Conservation (phyloP, 2,113 vertebrate species). For the Protomyctophum bolini region DNA sequence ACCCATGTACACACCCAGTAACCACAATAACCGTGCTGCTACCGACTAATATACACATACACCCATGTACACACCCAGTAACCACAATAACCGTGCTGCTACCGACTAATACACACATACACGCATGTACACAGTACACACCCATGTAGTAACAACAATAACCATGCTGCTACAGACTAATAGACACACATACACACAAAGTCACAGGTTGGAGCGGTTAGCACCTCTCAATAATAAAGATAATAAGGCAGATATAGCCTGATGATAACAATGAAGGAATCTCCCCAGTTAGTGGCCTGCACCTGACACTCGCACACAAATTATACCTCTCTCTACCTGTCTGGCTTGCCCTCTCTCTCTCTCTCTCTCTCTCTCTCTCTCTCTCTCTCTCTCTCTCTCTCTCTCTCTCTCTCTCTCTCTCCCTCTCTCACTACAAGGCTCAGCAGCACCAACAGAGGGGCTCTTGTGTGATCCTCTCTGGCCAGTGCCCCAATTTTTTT, state of each 20-base stretch:
- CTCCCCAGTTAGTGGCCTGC: background rate
- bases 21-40: too few relatives aligned
- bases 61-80: too few relatives aligned
- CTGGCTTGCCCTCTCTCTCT: conserved; percentile 11
- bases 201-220: too few relatives aligned
- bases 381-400: background rate
- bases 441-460: conserved; percentile 61
- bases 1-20: too few relatives aligned
- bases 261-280: conserved; percentile 30
- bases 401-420: conserved; percentile 2
- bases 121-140: too few relatives aligned
- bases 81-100: too few relatives aligned
- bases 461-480: conserved; percentile 66
- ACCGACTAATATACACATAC: too few relatives aligned
- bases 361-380: conserved; percentile 10
- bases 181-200: too few relatives aligned
- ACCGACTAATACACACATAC: too few relatives aligned
- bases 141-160: too few relatives aligned
- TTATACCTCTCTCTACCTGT: conserved; percentile 57
- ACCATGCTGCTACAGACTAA: too few relatives aligned
- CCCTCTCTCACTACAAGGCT: background rate
- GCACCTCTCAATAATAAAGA: too few relatives aligned
- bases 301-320: conserved; percentile 41
- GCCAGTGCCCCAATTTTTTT: conserved; percentile 53
- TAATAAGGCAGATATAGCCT: background rate